phyloP scores from a whole-genome alignment of 2,113 vertebrate species.

The Potamarius usumacintae region DNA sequence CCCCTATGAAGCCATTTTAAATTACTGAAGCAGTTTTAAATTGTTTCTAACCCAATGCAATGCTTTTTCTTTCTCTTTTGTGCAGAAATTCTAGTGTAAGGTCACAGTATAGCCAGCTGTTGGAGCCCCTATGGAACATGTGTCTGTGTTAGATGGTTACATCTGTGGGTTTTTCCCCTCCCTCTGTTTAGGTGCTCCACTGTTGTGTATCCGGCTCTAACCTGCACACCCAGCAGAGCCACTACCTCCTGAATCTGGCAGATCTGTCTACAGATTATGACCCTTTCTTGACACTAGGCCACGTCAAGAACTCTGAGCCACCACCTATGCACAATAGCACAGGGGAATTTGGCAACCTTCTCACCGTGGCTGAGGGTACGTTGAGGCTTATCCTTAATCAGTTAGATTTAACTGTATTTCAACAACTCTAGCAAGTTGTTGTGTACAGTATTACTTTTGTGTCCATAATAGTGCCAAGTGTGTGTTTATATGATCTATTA shows the following conservation, averaged over 20 bases:
- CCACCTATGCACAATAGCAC: conserved; percentile 70
- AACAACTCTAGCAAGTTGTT: background rate
- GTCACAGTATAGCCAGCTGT: background rate
- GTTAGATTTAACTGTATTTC: no score
- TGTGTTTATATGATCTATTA: background rate
- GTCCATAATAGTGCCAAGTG: background rate
- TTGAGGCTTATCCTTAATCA: background rate
- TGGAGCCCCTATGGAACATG: background rate
- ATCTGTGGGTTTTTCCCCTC: background rate
- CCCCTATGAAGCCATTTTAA: background rate
- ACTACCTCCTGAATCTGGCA: conserved; percentile 87
- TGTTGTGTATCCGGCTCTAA: conserved; percentile 92
- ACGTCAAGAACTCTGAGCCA: conserved; percentile 82
- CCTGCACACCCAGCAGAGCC: conserved; percentile 90
- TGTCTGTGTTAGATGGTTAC: background rate
- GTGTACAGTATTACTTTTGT: background rate
- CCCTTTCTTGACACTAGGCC: conserved; percentile 84
- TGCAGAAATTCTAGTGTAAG: background rate
- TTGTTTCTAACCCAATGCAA: background rate
- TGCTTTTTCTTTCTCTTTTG: background rate
- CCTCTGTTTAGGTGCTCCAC: conserved; percentile 84
- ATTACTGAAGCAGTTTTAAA: background rate
- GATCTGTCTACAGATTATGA: conserved; percentile 90
- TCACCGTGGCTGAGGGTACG: conserved; percentile 94
- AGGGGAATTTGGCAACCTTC: conserved; percentile 83